phyloP scores from a whole-genome alignment of 1,140 invertebrate species.

The Drosophila ogumai region DNA sequence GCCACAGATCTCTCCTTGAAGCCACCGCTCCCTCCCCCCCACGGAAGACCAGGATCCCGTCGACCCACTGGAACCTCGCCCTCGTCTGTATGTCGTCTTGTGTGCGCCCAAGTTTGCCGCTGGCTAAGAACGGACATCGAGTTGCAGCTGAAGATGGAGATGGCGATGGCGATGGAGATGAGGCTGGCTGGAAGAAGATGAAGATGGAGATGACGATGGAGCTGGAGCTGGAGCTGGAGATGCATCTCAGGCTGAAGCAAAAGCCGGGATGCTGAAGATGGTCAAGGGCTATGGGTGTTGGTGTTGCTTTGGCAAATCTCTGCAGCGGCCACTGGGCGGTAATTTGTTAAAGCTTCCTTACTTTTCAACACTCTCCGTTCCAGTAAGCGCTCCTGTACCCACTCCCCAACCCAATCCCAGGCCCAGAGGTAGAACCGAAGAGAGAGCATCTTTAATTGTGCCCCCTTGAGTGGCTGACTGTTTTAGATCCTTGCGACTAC shows the following conservation, averaged over 20 bases:
- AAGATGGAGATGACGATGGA: slow-evolving; percentile 5
- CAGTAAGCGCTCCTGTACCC: not conserved
- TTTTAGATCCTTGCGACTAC: slow-evolving; percentile 77
- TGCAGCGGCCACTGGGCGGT: slow-evolving; percentile 80
- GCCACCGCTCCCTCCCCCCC: slow-evolving; percentile 11
- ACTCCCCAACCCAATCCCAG: not conserved
- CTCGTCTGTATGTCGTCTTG: not conserved
- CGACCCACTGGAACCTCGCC: not conserved
- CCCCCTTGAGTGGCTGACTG: slow-evolving; percentile 56
- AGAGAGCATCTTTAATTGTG: slow-evolving; percentile 59
- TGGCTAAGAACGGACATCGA: slow-evolving; percentile 56
- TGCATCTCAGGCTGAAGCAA: not conserved
- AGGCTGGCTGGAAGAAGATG: not conserved
- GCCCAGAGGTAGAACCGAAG: not conserved
- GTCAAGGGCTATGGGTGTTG: slow-evolving; percentile 37
- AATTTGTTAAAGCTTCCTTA: slow-evolving; percentile 85
- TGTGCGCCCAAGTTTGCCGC: slow-evolving; percentile 67
- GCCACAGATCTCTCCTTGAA: slow-evolving; percentile 66
- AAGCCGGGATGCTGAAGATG: slow-evolving; percentile 5
- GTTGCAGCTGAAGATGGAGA: slow-evolving; percentile 32
- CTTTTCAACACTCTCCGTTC: slow-evolving; percentile 78
- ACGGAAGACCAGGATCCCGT: not conserved
- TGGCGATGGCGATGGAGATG: slow-evolving; percentile 12
- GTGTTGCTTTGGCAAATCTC: slow-evolving; percentile 80
- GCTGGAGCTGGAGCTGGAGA: not conserved